Conservation (phyloP, 1,140 invertebrate genomes). For the Notospermus geniculatus region DNA sequence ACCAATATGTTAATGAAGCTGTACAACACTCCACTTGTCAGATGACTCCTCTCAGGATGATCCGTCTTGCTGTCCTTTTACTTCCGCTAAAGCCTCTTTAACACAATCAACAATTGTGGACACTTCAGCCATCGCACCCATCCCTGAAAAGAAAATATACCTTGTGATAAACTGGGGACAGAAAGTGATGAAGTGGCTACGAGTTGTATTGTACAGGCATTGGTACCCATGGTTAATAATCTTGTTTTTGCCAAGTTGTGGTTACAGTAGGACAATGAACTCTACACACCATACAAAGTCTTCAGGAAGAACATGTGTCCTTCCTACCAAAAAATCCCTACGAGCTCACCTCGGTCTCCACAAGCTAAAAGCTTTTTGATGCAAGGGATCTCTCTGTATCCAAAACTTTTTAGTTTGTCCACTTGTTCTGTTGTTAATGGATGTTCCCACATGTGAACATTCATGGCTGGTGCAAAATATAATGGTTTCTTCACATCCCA, state of each 20-base stretch:
- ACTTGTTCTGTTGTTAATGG: slow-evolving; percentile 84
- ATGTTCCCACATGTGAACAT: slow-evolving; percentile 89
- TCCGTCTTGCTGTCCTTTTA: no score
- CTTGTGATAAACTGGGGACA: background rate
- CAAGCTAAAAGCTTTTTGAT: slow-evolving; percentile 90
- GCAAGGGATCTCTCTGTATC: slow-evolving; percentile 81
- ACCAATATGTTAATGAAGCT: no score
- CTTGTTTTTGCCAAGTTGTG: no score
- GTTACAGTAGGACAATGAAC: no score
- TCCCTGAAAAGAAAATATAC: slow-evolving; percentile 58
- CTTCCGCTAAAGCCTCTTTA: slow-evolving; percentile 10
- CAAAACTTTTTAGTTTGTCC: slow-evolving; percentile 69
- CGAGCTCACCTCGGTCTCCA: slow-evolving; percentile 83
- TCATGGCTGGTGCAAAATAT: slow-evolving; percentile 98
- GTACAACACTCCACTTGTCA: no score
- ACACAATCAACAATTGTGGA: slow-evolving; percentile 66
- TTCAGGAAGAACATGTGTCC: background rate
- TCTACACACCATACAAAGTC: no score
- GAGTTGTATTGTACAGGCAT: no score
- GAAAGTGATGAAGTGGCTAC: no score
- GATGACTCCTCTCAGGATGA: no score
- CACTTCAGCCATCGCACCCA: slow-evolving; percentile 93
- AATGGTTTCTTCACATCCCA: slow-evolving; percentile 82
- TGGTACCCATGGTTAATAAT: no score
- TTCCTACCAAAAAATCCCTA: slow-evolving; percentile 18